Evolutionary conservation across 2,797 vertebrate genomes (phyloP).

Genomic region (Hippopotamyrus pictus): DNA sequence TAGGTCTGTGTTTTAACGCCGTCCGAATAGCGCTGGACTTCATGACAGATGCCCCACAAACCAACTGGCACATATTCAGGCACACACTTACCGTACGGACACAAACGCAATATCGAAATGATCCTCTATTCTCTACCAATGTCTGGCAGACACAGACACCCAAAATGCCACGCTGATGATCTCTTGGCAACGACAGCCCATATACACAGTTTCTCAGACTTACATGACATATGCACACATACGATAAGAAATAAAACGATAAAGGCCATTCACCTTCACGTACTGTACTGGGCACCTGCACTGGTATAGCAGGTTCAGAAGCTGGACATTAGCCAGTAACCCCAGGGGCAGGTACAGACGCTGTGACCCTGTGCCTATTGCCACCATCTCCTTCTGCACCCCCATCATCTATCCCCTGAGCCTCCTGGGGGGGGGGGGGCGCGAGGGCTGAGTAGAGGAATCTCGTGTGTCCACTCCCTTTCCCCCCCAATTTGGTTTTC

Average conservation of each 20-base stretch:
- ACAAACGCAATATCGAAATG: not conserved
- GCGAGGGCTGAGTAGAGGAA: not conserved
- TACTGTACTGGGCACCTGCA: not conserved
- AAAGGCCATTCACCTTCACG: not conserved
- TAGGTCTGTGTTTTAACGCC: not conserved
- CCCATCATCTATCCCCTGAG: not conserved
- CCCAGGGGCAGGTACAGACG: not conserved
- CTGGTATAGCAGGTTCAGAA: not conserved
- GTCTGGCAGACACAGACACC: not conserved
- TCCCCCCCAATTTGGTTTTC: not conserved
- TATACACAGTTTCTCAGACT: not conserved
- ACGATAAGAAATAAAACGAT: not conserved
- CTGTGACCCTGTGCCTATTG: not conserved
- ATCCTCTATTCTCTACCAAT: not conserved
- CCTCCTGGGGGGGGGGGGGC: not conserved
- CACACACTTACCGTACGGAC: slow-evolving; percentile 2
- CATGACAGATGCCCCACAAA: not conserved
- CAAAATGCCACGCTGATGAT: not conserved
- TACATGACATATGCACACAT: not conserved
- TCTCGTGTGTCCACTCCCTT: not conserved
- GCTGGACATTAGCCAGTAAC: not conserved
- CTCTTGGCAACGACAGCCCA: not conserved
- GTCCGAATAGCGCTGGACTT: not conserved
- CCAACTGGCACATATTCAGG: not conserved
- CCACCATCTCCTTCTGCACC: not conserved